Evolutionary conservation across 2,797 vertebrate species (phyloP).

Genomic region (Sylvilagus floridanus): DNA sequence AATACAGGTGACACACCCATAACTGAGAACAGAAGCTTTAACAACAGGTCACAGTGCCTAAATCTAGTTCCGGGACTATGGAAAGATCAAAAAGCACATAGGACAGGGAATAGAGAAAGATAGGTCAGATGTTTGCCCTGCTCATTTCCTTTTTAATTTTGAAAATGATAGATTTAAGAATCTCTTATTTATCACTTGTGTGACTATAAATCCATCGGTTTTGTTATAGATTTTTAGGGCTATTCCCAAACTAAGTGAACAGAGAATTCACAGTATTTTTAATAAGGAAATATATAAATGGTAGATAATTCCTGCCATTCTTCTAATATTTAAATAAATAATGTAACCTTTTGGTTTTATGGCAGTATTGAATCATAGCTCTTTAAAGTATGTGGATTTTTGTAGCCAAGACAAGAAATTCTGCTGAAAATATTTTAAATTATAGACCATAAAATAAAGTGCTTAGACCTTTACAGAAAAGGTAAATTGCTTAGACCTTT

Average conservation of each 20-base stretch:
- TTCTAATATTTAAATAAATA: constrained; percentile 5
- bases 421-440: constrained; percentile 15
- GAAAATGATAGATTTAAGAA: neutral
- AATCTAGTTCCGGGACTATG: neutral
- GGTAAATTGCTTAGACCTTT: neutral
- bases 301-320: neutral
- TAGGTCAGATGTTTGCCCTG: neutral
- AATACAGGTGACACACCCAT: neutral
- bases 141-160: neutral
- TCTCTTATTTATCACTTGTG: neutral
- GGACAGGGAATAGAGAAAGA: neutral
- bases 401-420: neutral
- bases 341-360: neutral
- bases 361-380: neutral
- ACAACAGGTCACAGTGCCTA: neutral
- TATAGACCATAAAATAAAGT: neutral
- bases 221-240: neutral
- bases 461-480: no score
- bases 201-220: no score
- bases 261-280: neutral
- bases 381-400: neutral
- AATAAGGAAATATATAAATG: neutral
- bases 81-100: neutral
- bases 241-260: neutral
- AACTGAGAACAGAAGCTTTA: neutral